Percentiles rank a stretch among this genome's conserved stretches.
Conservation (phyloP, 2,113 vertebrate genomes). For the Dolichallabes microphthalmus region DNA sequence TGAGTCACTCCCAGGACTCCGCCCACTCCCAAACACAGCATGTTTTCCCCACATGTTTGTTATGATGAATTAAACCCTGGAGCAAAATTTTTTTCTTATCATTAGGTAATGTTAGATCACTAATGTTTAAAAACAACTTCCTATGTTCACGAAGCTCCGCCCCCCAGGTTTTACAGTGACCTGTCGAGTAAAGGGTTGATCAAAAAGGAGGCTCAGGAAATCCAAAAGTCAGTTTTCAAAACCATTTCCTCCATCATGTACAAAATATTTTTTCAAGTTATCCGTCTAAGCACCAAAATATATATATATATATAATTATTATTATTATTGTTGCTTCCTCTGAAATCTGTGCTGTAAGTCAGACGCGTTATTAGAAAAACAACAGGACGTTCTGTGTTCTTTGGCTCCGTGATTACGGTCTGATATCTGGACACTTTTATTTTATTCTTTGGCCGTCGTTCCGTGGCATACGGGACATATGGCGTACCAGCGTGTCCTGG, state of each 20-base stretch:
- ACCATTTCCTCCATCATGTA: not conserved
- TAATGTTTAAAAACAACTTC: not conserved
- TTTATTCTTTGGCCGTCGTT: not conserved
- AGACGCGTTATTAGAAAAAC: not conserved
- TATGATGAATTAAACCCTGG: not conserved
- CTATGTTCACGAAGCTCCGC: not conserved
- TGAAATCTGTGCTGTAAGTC: not conserved
- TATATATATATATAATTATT: no score
- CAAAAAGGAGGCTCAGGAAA: not conserved
- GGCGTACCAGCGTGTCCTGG: conserved; percentile 92
- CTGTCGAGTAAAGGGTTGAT: not conserved
- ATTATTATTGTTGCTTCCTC: not conserved
- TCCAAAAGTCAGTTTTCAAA: not conserved
- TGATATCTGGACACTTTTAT: not conserved
- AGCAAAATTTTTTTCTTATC: not conserved
- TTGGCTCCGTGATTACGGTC: not conserved
- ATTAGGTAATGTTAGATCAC: not conserved
- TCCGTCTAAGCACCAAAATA: not conserved
- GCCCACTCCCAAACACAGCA: not conserved
- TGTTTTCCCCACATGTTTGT: not conserved
- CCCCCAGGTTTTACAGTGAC: no score
- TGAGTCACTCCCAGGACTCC: not conserved
- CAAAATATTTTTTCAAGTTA: not conserved
- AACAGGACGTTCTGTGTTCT: not conserved
- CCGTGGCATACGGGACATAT: not conserved